Evolutionary conservation across 2,797 vertebrate species (phyloP).

Genomic region (Melanotaenia maccullochi): DNA sequence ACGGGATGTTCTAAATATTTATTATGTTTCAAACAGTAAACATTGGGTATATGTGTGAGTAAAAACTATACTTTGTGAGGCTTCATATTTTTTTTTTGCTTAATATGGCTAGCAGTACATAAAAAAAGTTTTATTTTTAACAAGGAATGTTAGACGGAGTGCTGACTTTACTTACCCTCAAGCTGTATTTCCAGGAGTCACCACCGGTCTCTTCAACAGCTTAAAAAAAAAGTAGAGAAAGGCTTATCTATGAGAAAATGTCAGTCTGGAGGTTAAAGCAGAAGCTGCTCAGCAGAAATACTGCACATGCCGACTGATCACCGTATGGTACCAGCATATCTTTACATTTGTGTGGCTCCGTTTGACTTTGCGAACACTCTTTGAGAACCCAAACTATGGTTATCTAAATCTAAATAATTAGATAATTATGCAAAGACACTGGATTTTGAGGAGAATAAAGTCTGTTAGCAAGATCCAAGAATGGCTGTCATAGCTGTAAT

Average conservation of each 20-base stretch:
- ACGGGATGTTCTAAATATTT: background rate
- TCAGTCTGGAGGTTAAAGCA: background rate
- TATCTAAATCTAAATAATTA: background rate
- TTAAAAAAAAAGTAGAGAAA: slow-evolving; percentile 62
- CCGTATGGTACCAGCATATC: background rate
- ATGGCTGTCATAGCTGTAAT: background rate
- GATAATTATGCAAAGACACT: background rate
- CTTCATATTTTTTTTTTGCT: background rate
- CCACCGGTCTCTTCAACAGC: slow-evolving; percentile 97
- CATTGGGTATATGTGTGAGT: background rate
- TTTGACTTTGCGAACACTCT: background rate
- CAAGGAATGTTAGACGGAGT: background rate
- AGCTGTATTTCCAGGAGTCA: slow-evolving; percentile 98
- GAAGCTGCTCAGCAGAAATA: background rate
- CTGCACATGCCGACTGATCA: slow-evolving; percentile 1
- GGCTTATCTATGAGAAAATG: background rate
- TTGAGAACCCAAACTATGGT: background rate
- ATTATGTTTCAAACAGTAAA: background rate
- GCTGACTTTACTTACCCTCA: slow-evolving; percentile 86
- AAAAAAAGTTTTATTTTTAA: background rate
- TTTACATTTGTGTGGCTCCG: slow-evolving; percentile 3
- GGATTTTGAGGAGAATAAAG: slow-evolving; percentile 8
- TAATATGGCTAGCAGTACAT: background rate
- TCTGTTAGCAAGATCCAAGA: background rate
- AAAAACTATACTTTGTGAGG: background rate